phyloP scores from a whole-genome alignment of 2,797 vertebrate species.

The Enteromius anoplus region DNA sequence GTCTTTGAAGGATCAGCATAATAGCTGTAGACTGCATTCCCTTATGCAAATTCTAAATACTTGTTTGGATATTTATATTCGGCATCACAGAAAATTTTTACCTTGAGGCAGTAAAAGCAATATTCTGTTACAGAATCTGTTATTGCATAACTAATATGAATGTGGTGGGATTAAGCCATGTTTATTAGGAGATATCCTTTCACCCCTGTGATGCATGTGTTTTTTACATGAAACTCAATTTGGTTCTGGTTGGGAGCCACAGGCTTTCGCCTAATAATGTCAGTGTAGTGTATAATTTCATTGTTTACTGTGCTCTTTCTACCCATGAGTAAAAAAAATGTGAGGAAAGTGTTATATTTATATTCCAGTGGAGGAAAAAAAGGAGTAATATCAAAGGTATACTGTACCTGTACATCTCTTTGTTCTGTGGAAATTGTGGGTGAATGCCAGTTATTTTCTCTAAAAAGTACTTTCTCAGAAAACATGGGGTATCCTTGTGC shows the following conservation, averaged over 20 bases:
- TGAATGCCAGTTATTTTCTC: neutral
- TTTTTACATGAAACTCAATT: conserved; percentile 59
- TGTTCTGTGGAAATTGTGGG: neutral
- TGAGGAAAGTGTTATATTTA: conserved; percentile 2
- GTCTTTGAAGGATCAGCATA: conserved; percentile 34
- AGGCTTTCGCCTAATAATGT: conserved; percentile 68
- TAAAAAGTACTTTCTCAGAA: neutral
- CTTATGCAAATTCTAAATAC: conserved; percentile 14
- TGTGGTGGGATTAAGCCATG: conserved; percentile 55
- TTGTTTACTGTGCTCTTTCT: conserved; percentile 27
- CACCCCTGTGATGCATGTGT: conserved; percentile 49
- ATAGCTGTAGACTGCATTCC: conserved; percentile 33
- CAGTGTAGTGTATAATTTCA: conserved; percentile 53
- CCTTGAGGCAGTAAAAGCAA: conserved; percentile 20
- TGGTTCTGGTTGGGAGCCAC: conserved; percentile 59
- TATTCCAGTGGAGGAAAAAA: conserved; percentile 6
- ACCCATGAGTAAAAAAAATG: neutral
- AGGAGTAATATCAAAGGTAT: neutral
- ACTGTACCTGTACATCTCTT: neutral
- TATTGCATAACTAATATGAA: conserved; percentile 33
- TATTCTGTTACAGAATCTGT: neutral
- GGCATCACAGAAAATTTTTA: neutral
- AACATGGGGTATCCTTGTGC: neutral
- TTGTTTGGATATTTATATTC: conserved; percentile 23
- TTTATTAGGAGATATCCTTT: conserved; percentile 60